A percentile compares a stretch with the other conserved stretches of the same genome.
Evolutionary conservation across 2,797 vertebrate genomes (phyloP).

Genomic region (Chrysolophus pictus): DNA sequence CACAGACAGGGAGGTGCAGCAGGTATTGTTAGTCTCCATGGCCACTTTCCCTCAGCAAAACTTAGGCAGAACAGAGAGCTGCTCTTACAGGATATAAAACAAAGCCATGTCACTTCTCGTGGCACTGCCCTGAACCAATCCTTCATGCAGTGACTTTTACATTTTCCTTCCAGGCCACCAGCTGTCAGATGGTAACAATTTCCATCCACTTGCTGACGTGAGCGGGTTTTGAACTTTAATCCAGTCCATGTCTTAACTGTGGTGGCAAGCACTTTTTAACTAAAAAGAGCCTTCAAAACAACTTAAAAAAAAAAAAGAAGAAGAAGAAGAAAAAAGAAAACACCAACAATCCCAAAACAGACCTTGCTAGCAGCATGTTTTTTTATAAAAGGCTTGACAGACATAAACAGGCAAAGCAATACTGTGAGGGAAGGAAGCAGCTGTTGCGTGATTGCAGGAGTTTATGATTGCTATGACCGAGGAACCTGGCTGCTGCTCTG

Average conservation of each 20-base stretch:
- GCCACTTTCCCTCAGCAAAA: background rate
- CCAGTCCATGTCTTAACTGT: conserved; percentile 80
- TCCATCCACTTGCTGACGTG: conserved; percentile 83
- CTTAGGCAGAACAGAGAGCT: background rate
- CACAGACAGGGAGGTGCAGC: background rate
- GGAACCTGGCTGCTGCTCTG: conserved; percentile 13
- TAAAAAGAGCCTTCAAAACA: conserved; percentile 82
- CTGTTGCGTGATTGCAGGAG: conserved; percentile 28
- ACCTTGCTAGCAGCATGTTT: conserved; percentile 68
- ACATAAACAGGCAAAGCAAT: conserved; percentile 71
- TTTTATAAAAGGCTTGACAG: conserved; percentile 76
- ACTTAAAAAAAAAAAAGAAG: conserved; percentile 26
- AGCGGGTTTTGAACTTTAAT: conserved; percentile 86
- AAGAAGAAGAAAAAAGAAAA: background rate
- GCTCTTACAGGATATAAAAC: conserved; percentile 7
- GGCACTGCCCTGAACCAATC: conserved; percentile 69
- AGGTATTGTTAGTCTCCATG: background rate
- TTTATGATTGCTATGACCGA: background rate
- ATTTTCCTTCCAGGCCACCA: conserved; percentile 78
- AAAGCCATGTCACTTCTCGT: conserved; percentile 51
- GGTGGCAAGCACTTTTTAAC: conserved; percentile 83
- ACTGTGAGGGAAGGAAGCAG: conserved; percentile 32
- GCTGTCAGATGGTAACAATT: conserved; percentile 85
- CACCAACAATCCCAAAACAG: conserved; percentile 4
- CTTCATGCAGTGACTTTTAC: conserved; percentile 74